Evolutionary conservation across 2,797 vertebrate genomes (phyloP).

Genomic region (Zalophus californianus): DNA sequence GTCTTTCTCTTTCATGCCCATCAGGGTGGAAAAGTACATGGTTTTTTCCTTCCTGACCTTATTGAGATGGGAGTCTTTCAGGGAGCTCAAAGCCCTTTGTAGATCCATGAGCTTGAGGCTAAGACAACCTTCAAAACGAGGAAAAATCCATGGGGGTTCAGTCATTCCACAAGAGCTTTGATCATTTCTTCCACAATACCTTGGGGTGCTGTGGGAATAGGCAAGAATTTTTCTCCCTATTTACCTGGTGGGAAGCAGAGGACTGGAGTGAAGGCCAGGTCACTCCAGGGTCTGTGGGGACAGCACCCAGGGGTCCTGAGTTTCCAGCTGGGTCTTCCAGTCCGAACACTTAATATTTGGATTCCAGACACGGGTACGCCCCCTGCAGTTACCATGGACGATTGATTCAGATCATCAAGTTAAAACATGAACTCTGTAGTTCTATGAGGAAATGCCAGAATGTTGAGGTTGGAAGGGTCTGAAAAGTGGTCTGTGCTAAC

Average conservation of each 20-base stretch:
- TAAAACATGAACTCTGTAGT: not conserved
- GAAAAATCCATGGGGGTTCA: not conserved
- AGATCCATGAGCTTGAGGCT: not conserved
- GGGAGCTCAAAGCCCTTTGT: not conserved
- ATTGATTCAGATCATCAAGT: not conserved
- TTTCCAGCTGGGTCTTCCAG: not conserved
- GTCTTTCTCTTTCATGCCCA: not conserved
- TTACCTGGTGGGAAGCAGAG: not conserved
- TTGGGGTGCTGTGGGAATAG: not conserved
- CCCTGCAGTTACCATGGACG: not conserved
- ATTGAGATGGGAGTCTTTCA: not conserved
- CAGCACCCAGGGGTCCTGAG: not conserved
- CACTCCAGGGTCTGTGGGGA: not conserved
- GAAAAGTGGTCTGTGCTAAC: not conserved
- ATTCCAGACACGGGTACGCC: not conserved
- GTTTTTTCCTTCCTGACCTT: slow-evolving; percentile 16
- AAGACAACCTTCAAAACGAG: not conserved
- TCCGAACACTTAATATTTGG: not conserved
- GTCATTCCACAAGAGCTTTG: not conserved
- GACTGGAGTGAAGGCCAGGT: not conserved
- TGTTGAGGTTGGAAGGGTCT: not conserved
- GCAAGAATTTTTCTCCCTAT: not conserved
- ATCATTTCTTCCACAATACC: not conserved
- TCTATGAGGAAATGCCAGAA: not conserved
- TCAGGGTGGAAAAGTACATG: slow-evolving; percentile 55